Conservation (phyloP, 2,113 vertebrate genomes). For the Anhinga rufa region DNA sequence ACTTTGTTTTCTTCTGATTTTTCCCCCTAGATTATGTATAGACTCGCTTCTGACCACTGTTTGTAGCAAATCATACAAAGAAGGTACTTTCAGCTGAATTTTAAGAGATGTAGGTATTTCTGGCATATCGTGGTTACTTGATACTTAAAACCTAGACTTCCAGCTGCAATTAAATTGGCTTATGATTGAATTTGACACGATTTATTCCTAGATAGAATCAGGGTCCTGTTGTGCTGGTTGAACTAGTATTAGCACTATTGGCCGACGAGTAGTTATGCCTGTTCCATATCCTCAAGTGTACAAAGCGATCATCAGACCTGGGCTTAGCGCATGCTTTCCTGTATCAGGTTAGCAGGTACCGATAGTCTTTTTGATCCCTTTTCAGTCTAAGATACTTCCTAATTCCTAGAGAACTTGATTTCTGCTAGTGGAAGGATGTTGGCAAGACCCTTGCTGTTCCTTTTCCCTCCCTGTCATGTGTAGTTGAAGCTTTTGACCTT, state of each 20-base stretch:
- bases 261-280: neutral
- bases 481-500: neutral
- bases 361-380: neutral
- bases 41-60: neutral
- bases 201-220: neutral
- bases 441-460: neutral
- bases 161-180: neutral
- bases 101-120: neutral
- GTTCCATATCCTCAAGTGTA: neutral
- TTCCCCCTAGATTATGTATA: neutral
- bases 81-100: neutral
- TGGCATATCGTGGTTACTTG: neutral
- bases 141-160: neutral
- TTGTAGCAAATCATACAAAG: neutral
- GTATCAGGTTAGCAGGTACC: neutral
- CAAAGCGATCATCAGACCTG: neutral
- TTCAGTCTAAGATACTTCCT: neutral
- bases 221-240: neutral
- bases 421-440: neutral
- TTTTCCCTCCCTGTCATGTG: rapidly evolving
- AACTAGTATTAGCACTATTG: neutral
- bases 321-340: neutral
- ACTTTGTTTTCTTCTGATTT: neutral
- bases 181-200: neutral
- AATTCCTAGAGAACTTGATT: neutral